These are phyloP conservation scores for Ictalurus furcatus DNA, from an alignment of 2,113 vertebrate genomes.

Conservation along the genomic window DNA sequence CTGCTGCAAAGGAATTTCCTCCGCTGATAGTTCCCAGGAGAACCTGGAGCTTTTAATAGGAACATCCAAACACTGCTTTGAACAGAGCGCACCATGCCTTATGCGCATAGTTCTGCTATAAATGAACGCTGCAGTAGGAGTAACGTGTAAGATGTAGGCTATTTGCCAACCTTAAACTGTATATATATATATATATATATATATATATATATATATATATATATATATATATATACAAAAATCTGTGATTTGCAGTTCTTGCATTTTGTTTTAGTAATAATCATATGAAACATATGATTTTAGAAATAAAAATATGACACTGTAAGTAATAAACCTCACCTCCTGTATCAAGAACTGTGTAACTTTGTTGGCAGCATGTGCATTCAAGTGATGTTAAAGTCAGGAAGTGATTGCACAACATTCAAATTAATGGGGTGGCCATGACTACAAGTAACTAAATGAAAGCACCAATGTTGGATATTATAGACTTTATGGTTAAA, in stretches of 20 bases:
- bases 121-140: neutral
- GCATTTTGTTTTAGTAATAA: neutral
- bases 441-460: neutral
- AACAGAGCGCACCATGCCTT: neutral
- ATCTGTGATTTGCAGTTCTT: neutral
- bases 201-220: too few relatives aligned
- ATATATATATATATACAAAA: neutral
- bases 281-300: neutral
- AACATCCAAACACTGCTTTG: neutral
- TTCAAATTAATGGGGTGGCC: neutral
- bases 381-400: neutral
- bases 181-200: too few relatives aligned
- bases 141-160: neutral
- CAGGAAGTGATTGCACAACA: neutral
- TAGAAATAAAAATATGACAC: neutral
- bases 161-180: neutral
- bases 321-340: neutral
- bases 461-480: neutral
- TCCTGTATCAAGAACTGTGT: neutral
- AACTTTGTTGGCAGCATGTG: neutral
- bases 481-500: neutral
- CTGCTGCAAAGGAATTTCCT: neutral
- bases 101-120: neutral
- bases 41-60: slow-evolving; percentile 32
- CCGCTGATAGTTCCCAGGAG: neutral